Base-by-base conservation (phyloP, 2,113 vertebrate genomes). In the Bubo blakistoni region DNA sequence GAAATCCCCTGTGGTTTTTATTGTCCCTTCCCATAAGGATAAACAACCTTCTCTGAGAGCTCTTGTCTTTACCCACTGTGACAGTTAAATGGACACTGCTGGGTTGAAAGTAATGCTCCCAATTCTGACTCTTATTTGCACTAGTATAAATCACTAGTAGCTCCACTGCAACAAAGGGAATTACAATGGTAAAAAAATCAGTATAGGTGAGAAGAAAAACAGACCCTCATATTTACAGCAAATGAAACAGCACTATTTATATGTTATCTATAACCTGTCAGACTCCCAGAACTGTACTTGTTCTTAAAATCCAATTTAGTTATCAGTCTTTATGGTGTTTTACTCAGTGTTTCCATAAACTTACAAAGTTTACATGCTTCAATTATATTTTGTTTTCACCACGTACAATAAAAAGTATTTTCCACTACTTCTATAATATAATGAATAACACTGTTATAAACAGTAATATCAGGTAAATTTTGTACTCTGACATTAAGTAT, bases 81-180 rank as follows among this genome's bases (percentile, higher is more conserved):
- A 95, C 88, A 92, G 66, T 65, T 94, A 96, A 97, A 97, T 86
- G 94, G 91, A 96, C 86, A 87, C 97, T 94, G 94, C 91, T 97
- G 95, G 83, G 88, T 82, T 97, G 91, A 97, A 97, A 97, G 97
- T 76, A 94, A 79, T 65, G 73, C 34, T 96, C 46, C 73, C 67
- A 89, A 9, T 96, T 72, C 80, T 94, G 89, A 73, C 57, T 94
- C 61, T 82, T 95, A 80, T 92, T 96, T 96, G 57, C 81, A 80
- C 73, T 94, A 16, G 20, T 85, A 94, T 95, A 96, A 96, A 97
- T 95, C 92, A 97, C 54, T 65, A 51, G 61, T 73, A 82, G 20
- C 58, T 85, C 14, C 42, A 77, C 8, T 63, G n/a, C 38, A 73
- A 42, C 58, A 65, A 94, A 80, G 72, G 30, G 29, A 85, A 62